Conservation (phyloP, 1,140 invertebrate genomes). For the Heliconius hermathena region DNA sequence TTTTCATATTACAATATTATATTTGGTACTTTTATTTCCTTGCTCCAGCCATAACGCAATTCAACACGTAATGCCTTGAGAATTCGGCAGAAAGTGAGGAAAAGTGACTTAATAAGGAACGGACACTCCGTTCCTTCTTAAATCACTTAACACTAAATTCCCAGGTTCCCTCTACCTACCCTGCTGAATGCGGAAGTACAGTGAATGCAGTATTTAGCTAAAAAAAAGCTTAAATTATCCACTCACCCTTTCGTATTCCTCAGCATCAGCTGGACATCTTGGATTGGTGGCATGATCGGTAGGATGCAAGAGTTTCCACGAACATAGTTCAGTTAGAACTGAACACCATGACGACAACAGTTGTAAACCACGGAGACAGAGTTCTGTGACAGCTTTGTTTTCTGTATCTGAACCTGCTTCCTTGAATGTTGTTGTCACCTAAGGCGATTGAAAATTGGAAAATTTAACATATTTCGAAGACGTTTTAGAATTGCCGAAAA, state of each 20-base stretch:
- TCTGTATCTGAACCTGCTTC: slow-evolving; percentile 95
- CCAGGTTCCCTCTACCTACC: neutral
- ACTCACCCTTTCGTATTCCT: slow-evolving; percentile 97
- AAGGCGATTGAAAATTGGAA: no score
- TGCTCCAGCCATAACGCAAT: neutral
- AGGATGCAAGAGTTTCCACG: slow-evolving; percentile 98
- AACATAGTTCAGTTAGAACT: slow-evolving; percentile 98
- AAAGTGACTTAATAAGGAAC: no score
- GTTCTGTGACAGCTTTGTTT: slow-evolving; percentile 95
- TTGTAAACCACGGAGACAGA: slow-evolving; percentile 95
- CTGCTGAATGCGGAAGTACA: neutral
- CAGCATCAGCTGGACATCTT: slow-evolving; percentile 97
- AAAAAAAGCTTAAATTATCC: neutral
- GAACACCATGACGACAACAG: slow-evolving; percentile 98
- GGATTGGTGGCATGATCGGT: slow-evolving; percentile 98
- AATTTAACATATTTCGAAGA: no score
- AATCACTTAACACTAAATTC: neutral
- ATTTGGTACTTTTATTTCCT: neutral
- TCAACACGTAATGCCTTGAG: no score
- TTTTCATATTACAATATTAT: no score
- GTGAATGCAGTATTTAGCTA: neutral
- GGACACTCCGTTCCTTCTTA: no score
- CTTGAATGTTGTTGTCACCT: slow-evolving; percentile 94
- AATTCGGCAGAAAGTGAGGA: no score
- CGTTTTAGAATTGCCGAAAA: no score